phyloP scores from a whole-genome alignment of 2,888 invertebrate species.

The Metopia argyrocephala region DNA sequence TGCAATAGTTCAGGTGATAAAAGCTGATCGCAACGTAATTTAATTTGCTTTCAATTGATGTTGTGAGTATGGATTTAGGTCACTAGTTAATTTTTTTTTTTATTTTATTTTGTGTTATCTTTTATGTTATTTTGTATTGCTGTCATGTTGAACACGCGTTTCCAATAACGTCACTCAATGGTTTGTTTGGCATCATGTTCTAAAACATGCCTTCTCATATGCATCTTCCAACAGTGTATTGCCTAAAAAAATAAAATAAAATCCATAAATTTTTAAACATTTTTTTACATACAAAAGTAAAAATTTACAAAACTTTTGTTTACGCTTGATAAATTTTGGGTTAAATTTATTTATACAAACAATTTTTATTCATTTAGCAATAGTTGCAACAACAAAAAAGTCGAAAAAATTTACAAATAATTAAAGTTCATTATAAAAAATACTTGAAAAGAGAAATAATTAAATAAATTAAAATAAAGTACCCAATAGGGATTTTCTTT shows the following conservation, averaged over 20 bases:
- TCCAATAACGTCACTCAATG: conserved; percentile 46
- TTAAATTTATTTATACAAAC: conserved; percentile 57
- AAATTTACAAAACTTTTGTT: conserved; percentile 55
- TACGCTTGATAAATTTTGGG: conserved; percentile 67
- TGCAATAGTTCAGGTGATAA: conserved; percentile 44
- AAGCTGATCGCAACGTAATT: conserved; percentile 27
- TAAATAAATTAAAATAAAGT: not conserved
- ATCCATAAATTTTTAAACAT: too few species aligned
- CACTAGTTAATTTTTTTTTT: conserved; percentile 41
- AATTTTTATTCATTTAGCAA: conserved; percentile 17
- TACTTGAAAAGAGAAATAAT: conserved; percentile 8
- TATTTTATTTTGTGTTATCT: not conserved
- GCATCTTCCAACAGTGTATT: conserved; percentile 30
- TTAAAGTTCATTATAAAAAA: conserved; percentile 54
- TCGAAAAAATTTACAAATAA: conserved; percentile 46
- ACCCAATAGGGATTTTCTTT: conserved; percentile 7
- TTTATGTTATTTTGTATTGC: conserved; percentile 17
- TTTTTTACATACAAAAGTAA: not conserved
- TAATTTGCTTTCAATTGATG: conserved; percentile 31
- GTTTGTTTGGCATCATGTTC: conserved; percentile 28
- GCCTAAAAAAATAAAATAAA: conserved; percentile 25
- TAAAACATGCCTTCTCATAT: conserved; percentile 27
- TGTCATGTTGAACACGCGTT: conserved; percentile 55
- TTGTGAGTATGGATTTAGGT: conserved; percentile 55
- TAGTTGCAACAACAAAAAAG: conserved; percentile 8